Base-by-base conservation (phyloP, 2,888 invertebrate species). In the Bugula neritina region DNA sequence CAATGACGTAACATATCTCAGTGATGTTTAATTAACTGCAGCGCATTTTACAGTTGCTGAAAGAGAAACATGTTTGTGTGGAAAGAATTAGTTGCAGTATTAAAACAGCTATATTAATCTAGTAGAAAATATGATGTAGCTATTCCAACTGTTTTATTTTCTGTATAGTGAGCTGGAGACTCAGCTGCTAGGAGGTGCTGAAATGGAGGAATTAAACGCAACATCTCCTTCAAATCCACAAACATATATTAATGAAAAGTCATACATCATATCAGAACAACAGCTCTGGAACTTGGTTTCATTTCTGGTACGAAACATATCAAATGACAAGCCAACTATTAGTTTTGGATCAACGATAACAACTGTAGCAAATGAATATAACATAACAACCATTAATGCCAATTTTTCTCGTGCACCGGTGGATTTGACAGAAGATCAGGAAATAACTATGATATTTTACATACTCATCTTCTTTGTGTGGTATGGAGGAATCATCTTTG, bases 401-500 rank as follows among this genome's bases (percentile, higher is more conserved):
- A 25, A n/a, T n/a, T 5, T 55, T 3, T 17, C 55, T 17, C 21
- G 31, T 1, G 27, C 63, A 29, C 29, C 5, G 2, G 63, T 10
- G 5, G 17, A 31, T 2, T 27, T 63, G 17, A 31, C 63, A 5
- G 25, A 63, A 10, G 63, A 63, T 3, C 25, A 63, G 17, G 31
- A 63, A 63, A 31, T 63, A 13, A 43, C 43, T 10, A 63, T 63
- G 63, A n/a, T 70, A 25, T 35, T 2, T 27, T 70, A 54, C 52
- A 70, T 70, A 2, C 13, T 70, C 3, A 13, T 54, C 5, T 70
- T 54, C 31, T 70, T 70, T 27, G 10, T 70, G 2, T 70, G 43
- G 52, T 54, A 70, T 43, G 54, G 23, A 2, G 43, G 43, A 23
- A n/a, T 70, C 31, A 70, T 70, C 10, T 70, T 70, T 70, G 43